Conservation (phyloP, 2,797 vertebrate species). For the Enteromius radiatus region DNA sequence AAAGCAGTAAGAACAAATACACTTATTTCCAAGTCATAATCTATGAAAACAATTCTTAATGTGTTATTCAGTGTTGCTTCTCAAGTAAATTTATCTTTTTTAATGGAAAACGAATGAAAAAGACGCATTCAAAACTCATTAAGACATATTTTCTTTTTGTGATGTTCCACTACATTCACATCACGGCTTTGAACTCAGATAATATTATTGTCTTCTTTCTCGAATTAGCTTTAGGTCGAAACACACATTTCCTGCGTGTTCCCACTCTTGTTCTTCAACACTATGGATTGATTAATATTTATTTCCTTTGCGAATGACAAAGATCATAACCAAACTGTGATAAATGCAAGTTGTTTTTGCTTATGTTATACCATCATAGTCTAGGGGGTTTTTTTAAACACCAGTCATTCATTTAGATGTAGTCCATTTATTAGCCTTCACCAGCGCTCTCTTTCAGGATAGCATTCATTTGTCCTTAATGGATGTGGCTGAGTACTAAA, state of each 20-base stretch:
- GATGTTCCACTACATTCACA: not conserved
- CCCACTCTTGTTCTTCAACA: not conserved
- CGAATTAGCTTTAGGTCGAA: not conserved
- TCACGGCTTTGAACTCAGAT: not conserved
- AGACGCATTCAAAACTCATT: not conserved
- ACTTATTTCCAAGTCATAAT: not conserved
- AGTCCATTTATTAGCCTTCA: slow-evolving; percentile 30
- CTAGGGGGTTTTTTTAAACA: not conserved
- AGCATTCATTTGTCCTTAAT: slow-evolving; percentile 43
- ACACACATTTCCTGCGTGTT: not conserved
- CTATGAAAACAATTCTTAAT: not conserved
- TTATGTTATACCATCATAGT: not conserved
- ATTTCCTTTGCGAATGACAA: not conserved
- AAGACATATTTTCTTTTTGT: not conserved
- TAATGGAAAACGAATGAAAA: slow-evolving; percentile 12
- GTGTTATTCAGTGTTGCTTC: not conserved
- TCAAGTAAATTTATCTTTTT: not conserved
- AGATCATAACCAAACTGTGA: not conserved
- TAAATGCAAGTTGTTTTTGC: not conserved
- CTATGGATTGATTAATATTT: not conserved
- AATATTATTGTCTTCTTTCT: not conserved
- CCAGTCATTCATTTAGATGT: slow-evolving; percentile 12
- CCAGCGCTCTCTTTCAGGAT: slow-evolving; percentile 9
- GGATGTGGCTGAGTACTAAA: slow-evolving; percentile 36
- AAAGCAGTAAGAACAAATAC: not conserved